Evolutionary conservation across 2,888 invertebrate species (phyloP).

Genomic region (Bellardia pandia): DNA sequence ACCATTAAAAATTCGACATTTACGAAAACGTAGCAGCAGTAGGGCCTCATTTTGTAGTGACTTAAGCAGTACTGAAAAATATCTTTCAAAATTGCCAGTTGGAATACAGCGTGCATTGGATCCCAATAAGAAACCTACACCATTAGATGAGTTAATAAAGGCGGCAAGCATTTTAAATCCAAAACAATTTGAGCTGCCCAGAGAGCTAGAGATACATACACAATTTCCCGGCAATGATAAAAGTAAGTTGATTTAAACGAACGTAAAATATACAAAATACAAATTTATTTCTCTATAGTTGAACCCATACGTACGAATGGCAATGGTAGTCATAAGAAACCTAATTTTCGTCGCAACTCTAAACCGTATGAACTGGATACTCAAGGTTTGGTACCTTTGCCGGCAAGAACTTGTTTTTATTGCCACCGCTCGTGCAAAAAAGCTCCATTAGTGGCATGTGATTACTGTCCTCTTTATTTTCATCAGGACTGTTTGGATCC

Average conservation of each 20-base stretch:
- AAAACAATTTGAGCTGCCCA: slow-evolving; percentile 93
- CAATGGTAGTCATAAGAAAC: slow-evolving; percentile 79
- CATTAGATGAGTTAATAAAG: slow-evolving; percentile 91
- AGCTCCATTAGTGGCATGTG: slow-evolving; percentile 95
- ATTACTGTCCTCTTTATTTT: slow-evolving; percentile 95
- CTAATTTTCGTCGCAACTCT: slow-evolving; percentile 79
- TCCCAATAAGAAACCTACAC: slow-evolving; percentile 85
- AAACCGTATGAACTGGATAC: slow-evolving; percentile 86
- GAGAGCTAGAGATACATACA: slow-evolving; percentile 90
- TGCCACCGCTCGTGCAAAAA: slow-evolving; percentile 93
- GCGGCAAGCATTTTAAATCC: slow-evolving; percentile 95
- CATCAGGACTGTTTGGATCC: slow-evolving; percentile 98
- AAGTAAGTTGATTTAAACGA: slow-evolving; percentile 82
- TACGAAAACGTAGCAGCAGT: slow-evolving; percentile 83
- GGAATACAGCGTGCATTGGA: slow-evolving; percentile 82
- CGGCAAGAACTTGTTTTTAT: slow-evolving; percentile 93
- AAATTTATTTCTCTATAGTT: slow-evolving; percentile 73
- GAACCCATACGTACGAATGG: slow-evolving; percentile 78
- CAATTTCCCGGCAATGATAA: slow-evolving; percentile 93
- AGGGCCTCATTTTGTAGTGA: slow-evolving; percentile 81
- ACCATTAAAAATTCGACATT: slow-evolving; percentile 84
- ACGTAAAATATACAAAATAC: too few species aligned
- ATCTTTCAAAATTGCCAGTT: slow-evolving; percentile 79
- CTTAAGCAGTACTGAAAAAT: slow-evolving; percentile 80
- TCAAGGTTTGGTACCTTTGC: slow-evolving; percentile 89